Conservation (phyloP, 1,140 invertebrate species). For the Halesus radiatus region DNA sequence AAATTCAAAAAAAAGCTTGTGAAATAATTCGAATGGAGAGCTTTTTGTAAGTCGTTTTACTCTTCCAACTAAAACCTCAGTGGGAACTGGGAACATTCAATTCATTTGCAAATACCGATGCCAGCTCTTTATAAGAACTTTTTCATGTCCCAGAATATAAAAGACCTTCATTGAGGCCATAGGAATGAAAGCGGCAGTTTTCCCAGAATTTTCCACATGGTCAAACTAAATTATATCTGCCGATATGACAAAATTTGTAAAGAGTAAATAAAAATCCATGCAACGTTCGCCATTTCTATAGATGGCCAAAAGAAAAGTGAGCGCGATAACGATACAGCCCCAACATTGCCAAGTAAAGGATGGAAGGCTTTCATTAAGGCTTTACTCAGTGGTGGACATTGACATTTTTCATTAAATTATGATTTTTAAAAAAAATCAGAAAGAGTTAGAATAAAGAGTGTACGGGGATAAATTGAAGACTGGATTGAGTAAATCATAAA, state of each 20-base stretch:
- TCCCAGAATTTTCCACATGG: constrained; percentile 37
- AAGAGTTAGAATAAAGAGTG: too few species aligned
- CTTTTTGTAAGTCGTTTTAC: too few species aligned
- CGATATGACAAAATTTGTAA: constrained; percentile 52
- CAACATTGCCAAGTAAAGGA: constrained; percentile 21
- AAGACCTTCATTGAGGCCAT: not conserved
- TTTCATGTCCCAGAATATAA: not conserved
- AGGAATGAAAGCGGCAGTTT: constrained; percentile 25
- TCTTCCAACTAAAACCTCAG: too few species aligned
- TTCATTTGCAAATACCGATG: too few species aligned
- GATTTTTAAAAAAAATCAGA: too few species aligned
- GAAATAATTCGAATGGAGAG: too few species aligned
- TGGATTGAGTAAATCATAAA: too few species aligned
- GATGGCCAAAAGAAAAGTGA: constrained; percentile 32
- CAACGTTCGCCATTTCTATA: constrained; percentile 39
- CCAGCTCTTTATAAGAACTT: not conserved
- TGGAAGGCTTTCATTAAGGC: constrained; percentile 20
- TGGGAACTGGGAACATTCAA: too few species aligned
- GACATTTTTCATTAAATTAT: not conserved
- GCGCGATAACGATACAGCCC: constrained; percentile 23
- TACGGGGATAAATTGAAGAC: too few species aligned
- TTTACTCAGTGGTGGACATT: not conserved
- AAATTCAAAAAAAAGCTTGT: not conserved
- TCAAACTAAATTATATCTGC: constrained; percentile 50
- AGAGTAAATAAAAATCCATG: constrained; percentile 53